A percentile compares a stretch with the other conserved stretches of the same genome.
phyloP scores from a whole-genome alignment of 2,113 vertebrate species.

The Poicephalus gulielmi region DNA sequence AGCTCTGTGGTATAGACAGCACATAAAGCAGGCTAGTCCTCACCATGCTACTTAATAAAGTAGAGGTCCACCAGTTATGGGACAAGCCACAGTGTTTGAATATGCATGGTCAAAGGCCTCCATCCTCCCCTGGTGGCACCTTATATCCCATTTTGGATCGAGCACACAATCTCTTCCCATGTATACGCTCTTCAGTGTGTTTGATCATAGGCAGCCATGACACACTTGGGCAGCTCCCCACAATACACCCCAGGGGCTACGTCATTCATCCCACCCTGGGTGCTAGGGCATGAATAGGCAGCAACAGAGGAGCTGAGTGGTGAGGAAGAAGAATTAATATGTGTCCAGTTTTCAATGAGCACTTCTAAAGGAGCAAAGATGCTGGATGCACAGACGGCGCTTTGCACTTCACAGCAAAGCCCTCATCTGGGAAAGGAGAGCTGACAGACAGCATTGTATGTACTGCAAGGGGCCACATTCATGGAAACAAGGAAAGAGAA shows the following conservation, averaged over 20 bases:
- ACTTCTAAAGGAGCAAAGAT: neutral
- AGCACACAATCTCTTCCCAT: neutral
- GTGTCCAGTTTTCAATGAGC: fast-evolving
- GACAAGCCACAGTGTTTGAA: fast-evolving
- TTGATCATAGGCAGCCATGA: neutral
- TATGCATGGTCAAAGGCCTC: fast-evolving
- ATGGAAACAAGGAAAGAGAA: neutral
- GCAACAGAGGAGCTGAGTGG: fast-evolving
- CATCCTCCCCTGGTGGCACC: fast-evolving
- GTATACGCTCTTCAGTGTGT: fast-evolving
- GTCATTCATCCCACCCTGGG: neutral
- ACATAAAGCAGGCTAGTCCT: neutral
- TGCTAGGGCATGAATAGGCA: neutral
- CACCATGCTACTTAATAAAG: fast-evolving
- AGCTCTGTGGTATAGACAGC: neutral
- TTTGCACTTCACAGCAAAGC: neutral
- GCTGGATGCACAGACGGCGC: neutral
- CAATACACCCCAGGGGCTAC: neutral
- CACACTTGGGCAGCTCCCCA: fast-evolving
- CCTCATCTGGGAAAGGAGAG: neutral
- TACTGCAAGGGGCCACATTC: conserved; percentile 12
- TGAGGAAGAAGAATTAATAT: neutral
- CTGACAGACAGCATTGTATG: conserved; percentile 29
- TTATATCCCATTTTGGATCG: fast-evolving
- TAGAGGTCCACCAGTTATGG: neutral